Percentiles rank a stretch among this genome's conserved stretches.
These are phyloP conservation scores for Amphiprion clarkii DNA, from an alignment of 2,797 vertebrate genomes.

Conservation along the genomic window DNA sequence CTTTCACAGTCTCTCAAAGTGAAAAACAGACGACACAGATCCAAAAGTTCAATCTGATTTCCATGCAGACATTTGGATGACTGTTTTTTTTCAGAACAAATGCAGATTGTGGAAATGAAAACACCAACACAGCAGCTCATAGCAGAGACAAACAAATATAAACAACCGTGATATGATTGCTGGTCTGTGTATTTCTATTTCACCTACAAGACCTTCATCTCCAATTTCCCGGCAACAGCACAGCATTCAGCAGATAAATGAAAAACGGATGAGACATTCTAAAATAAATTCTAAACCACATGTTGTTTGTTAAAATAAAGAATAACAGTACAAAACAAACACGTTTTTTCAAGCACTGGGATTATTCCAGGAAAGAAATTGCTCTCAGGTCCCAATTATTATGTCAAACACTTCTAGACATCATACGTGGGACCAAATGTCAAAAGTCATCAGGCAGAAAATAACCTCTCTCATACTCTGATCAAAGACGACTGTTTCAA, in stretches of 20 bases:
- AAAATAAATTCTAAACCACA: background rate
- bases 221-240: background rate
- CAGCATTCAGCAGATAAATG: background rate
- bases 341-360: background rate
- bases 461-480: slow-evolving; percentile 18
- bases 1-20: too few relatives aligned
- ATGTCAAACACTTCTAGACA: slow-evolving; percentile 6
- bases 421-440: slow-evolving; percentile 28
- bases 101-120: background rate
- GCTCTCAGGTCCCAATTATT: background rate
- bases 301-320: too few relatives aligned
- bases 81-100: background rate
- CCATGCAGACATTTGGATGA: background rate
- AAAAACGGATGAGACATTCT: background rate
- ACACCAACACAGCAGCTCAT: background rate
- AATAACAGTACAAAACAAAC: background rate
- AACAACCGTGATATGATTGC: background rate
- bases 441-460: slow-evolving; percentile 35
- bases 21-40: too few relatives aligned
- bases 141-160: background rate
- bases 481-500: slow-evolving; percentile 49
- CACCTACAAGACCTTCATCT: background rate
- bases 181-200: background rate
- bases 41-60: background rate
- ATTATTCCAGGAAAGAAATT: background rate